phyloP scores from a whole-genome alignment of 2,113 vertebrate species.

The Ceuthmochares aereus region DNA sequence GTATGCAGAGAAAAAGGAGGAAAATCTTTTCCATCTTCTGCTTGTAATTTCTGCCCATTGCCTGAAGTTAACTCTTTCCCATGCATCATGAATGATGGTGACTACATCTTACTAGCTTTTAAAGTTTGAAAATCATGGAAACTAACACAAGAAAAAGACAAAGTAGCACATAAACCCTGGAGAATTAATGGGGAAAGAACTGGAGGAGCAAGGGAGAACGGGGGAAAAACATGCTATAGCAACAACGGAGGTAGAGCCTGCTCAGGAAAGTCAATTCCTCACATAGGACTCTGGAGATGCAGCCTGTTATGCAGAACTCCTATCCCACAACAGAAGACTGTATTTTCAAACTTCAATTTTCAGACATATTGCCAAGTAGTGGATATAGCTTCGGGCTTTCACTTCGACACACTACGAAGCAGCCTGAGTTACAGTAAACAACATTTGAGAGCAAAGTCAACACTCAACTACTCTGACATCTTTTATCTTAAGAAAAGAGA shows the following conservation, averaged over 20 bases:
- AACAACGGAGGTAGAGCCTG: neutral
- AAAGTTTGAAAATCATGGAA: neutral
- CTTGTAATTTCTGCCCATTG: neutral
- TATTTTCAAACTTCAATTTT: neutral
- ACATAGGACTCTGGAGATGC: too few relatives aligned
- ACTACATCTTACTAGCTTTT: neutral
- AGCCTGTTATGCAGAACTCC: neutral
- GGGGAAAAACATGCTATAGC: neutral
- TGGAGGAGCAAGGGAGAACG: neutral
- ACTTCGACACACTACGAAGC: neutral
- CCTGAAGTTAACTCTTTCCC: neutral
- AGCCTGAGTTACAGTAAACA: neutral
- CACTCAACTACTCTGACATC: neutral
- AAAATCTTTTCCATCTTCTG: neutral
- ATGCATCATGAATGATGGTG: neutral
- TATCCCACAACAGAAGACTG: neutral
- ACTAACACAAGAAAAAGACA: neutral
- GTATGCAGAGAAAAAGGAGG: neutral
- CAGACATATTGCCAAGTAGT: neutral
- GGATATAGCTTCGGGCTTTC: neutral
- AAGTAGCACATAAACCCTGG: neutral
- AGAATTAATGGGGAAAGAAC: neutral
- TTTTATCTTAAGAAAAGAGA: neutral
- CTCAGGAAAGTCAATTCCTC: too few relatives aligned
- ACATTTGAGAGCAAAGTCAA: neutral